Evolutionary conservation across 2,888 invertebrate genomes (phyloP).

Genomic region (Alviniconcha strummeri): DNA sequence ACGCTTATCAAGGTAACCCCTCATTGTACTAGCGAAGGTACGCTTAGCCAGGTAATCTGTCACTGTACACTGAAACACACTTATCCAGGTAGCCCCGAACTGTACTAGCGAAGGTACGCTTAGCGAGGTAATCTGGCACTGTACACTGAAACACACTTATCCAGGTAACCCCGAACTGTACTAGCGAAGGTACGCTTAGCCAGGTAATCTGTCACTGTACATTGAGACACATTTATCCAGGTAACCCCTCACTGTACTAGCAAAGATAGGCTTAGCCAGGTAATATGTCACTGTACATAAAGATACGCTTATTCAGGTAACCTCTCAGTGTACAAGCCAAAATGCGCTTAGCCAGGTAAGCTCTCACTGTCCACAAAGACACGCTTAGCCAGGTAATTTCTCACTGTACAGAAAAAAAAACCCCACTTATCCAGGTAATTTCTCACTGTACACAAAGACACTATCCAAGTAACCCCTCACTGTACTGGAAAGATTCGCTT

Average conservation of each 20-base stretch:
- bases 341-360: neutral
- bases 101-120: neutral
- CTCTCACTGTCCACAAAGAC: conserved; percentile 32
- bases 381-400: conserved; percentile 41
- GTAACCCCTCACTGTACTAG: too few species aligned
- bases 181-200: neutral
- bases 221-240: conserved; percentile 38
- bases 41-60: neutral
- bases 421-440: neutral
- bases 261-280: neutral
- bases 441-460: conserved; percentile 32
- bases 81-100: conserved; percentile 34
- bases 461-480: conserved; percentile 33
- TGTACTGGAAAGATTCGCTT: neutral
- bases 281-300: conserved; percentile 26
- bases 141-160: conserved; percentile 36
- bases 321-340: too few species aligned
- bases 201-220: neutral
- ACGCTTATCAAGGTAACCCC: conserved; percentile 37
- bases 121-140: neutral
- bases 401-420: too few species aligned
- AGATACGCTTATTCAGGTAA: conserved; percentile 41
- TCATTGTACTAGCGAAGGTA: neutral
- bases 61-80: conserved; percentile 31
- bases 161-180: conserved; percentile 24